Percentiles rank a stretch among this genome's conserved stretches.
phyloP scores from a whole-genome alignment of 2,113 vertebrate genomes.

The Aleadryas rufinucha region DNA sequence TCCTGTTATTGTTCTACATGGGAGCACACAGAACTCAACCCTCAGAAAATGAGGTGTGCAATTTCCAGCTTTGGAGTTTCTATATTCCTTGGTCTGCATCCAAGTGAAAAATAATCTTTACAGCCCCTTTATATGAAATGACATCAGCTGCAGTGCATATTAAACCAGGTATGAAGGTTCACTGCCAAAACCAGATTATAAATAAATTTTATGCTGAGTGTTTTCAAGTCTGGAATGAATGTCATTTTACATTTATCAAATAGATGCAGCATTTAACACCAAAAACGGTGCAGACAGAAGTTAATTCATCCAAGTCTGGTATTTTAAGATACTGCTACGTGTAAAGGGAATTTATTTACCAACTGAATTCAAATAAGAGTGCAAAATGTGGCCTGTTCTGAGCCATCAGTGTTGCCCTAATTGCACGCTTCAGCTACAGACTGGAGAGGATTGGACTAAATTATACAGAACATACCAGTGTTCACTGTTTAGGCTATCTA shows the following conservation, averaged over 20 bases:
- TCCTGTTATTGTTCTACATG: background rate
- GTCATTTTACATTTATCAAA: conserved; percentile 15
- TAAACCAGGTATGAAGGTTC: background rate
- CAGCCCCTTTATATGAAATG: background rate
- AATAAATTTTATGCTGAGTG: background rate
- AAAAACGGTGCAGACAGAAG: conserved; percentile 37
- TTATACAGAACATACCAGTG: conserved; percentile 72
- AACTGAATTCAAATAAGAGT: conserved; percentile 59
- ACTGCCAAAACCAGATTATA: background rate
- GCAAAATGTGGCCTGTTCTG: conserved; percentile 67
- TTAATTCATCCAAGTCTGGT: conserved; percentile 26
- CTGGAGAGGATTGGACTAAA: conserved; percentile 75
- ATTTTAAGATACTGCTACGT: conserved; percentile 33
- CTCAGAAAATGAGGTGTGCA: background rate
- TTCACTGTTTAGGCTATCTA: conserved; percentile 79
- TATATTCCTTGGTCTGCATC: background rate
- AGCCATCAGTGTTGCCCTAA: conserved; percentile 71
- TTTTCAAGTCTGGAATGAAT: background rate
- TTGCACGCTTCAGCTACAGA: conserved; percentile 74
- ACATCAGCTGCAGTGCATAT: background rate
- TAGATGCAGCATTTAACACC: background rate
- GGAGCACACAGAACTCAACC: background rate
- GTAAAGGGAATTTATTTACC: conserved; percentile 62
- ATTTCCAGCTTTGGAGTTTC: background rate
- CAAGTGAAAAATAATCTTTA: background rate